These are phyloP conservation scores for Chrysogorgia sp. DNA, from an alignment of 92 coral and sea anemone genomes.

Conservation along the genomic window DNA sequence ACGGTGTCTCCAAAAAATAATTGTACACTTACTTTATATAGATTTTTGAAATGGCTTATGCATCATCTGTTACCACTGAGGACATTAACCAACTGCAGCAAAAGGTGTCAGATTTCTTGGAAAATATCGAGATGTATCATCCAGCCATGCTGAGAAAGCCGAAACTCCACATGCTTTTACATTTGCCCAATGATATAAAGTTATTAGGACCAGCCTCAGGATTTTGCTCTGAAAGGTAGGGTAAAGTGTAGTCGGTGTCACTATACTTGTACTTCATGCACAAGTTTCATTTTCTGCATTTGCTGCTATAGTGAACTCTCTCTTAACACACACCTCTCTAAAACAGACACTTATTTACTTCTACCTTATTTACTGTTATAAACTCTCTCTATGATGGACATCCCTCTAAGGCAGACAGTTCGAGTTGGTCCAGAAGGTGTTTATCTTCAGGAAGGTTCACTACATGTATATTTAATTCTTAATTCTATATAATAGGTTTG, in stretches of 20 bases:
- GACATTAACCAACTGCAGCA: neutral
- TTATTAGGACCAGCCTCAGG: neutral
- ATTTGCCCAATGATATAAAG: neutral
- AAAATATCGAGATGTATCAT: neutral
- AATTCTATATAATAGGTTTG: neutral
- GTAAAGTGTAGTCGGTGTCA: neutral
- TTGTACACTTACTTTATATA: neutral
- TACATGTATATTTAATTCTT: neutral
- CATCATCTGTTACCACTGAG: neutral
- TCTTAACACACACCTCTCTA: no score
- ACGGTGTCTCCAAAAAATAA: neutral
- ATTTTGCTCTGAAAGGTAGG: neutral
- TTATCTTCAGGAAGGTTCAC: neutral
- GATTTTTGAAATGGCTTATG: constrained; percentile 8
- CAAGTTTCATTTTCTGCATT: no score
- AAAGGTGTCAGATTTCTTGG: neutral
- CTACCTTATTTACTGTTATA: no score
- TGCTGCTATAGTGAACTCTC: no score
- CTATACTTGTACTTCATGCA: no score
- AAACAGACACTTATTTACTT: no score
- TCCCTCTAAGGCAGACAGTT: no score
- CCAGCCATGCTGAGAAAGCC: neutral
- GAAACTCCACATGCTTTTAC: neutral
- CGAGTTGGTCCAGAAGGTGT: no score
- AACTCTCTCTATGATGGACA: no score